A percentile compares a stretch with the other conserved stretches of the same genome.
Conservation (phyloP, 92 coral and sea anemone genomes). For the Micromussa lordhowensis region DNA sequence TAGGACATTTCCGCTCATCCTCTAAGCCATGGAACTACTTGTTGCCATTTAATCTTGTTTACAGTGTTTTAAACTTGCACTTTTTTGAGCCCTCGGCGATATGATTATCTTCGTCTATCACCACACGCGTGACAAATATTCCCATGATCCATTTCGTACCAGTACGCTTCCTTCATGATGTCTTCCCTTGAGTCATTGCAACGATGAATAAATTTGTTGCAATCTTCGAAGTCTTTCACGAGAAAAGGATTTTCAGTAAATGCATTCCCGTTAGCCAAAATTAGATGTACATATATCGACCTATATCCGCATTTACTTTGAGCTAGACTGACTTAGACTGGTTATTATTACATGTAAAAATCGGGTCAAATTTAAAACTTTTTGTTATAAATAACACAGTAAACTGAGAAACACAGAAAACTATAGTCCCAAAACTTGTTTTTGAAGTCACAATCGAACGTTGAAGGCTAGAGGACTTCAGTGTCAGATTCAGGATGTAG, state of each 20-base stretch:
- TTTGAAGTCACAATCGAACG: too few species aligned
- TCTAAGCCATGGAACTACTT: conserved; percentile 67
- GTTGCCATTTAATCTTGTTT: conserved; percentile 53
- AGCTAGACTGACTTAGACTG: neutral
- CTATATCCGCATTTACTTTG: neutral
- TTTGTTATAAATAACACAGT: neutral
- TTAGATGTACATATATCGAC: neutral
- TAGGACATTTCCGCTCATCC: conserved; percentile 97
- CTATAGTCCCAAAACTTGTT: too few species aligned
- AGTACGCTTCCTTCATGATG: neutral
- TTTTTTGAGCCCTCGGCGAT: conserved; percentile 38
- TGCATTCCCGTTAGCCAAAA: neutral
- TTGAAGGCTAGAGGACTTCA: neutral
- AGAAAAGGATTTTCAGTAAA: neutral
- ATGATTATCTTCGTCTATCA: conserved; percentile 29
- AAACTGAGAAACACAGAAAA: neutral
- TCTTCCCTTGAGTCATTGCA: conserved; percentile 33
- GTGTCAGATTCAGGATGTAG: neutral
- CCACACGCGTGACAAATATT: conserved; percentile 96
- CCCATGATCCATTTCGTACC: conserved; percentile 84
- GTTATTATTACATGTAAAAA: neutral
- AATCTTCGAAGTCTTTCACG: neutral
- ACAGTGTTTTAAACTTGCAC: conserved; percentile 50
- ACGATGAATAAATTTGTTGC: neutral
- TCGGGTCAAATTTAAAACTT: neutral